These are phyloP conservation scores for Aplochiton taeniatus DNA, from an alignment of 2,797 vertebrate genomes.

Conservation along the genomic window DNA sequence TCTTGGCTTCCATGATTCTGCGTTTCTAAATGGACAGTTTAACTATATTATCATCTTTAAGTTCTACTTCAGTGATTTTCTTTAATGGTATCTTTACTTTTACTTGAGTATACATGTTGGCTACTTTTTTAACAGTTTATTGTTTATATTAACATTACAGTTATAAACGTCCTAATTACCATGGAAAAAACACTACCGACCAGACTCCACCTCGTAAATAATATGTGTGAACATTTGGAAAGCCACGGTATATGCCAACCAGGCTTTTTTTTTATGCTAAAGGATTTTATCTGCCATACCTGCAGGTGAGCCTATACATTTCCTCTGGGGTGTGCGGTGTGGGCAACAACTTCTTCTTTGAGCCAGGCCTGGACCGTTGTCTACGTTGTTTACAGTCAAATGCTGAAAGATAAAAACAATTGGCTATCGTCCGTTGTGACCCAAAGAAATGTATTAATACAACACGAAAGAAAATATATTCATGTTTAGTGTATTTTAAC, in stretches of 20 bases:
- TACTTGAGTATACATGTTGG: too few species aligned
- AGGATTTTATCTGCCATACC: constrained; percentile 70
- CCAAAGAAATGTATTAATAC: background rate
- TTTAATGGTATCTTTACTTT: too few species aligned
- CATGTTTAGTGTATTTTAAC: too few species aligned
- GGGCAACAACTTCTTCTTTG: constrained; percentile 92
- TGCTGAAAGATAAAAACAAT: constrained; percentile 68
- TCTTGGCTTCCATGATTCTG: too few species aligned
- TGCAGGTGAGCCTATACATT: constrained; percentile 97
- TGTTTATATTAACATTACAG: too few species aligned
- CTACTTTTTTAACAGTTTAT: too few species aligned
- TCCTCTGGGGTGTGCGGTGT: constrained; percentile 92
- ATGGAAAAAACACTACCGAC: too few species aligned
- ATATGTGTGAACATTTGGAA: background rate
- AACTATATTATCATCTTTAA: too few species aligned
- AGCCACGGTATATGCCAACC: background rate
- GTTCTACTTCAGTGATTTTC: too few species aligned
- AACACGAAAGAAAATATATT: background rate
- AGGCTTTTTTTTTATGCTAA: background rate
- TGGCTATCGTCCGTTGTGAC: background rate
- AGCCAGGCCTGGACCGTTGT: constrained; percentile 90
- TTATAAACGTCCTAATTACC: too few species aligned
- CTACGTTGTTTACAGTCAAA: constrained; percentile 94
- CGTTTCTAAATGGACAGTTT: too few species aligned
- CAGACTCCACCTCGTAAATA: background rate